phyloP scores from a whole-genome alignment of 2,797 vertebrate genomes.

The Sebastes elongatus region DNA sequence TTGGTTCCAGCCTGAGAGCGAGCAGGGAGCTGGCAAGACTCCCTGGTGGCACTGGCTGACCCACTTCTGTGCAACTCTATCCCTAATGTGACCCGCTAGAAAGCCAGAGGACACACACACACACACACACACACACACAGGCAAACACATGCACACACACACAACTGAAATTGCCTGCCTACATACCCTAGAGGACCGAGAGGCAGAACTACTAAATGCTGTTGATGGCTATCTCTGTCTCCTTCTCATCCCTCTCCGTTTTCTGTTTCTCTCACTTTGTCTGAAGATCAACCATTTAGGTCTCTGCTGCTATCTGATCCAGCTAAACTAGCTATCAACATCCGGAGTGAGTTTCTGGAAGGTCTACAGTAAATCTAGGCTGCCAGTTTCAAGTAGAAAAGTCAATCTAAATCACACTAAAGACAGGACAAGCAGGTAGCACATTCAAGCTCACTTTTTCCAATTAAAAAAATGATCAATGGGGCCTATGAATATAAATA shows the following conservation, averaged over 20 bases:
- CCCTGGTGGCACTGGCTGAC: constrained; percentile 75
- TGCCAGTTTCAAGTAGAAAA: background rate
- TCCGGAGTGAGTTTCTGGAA: constrained; percentile 15
- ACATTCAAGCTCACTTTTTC: background rate
- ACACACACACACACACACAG: background rate
- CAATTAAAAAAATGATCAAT: background rate
- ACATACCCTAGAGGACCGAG: constrained; percentile 38
- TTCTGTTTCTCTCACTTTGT: constrained; percentile 41
- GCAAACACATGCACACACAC: background rate
- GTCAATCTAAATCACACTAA: background rate
- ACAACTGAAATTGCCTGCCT: constrained; percentile 23
- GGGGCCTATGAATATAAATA: background rate
- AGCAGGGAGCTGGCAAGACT: constrained; percentile 65
- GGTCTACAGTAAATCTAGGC: constrained; percentile 1
- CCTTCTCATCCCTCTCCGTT: constrained; percentile 24
- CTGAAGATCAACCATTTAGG: constrained; percentile 43
- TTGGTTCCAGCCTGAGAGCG: constrained; percentile 39
- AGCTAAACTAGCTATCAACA: constrained; percentile 38
- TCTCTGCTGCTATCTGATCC: constrained; percentile 50
- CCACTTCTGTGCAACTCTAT: constrained; percentile 77
- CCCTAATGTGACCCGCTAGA: constrained; percentile 72
- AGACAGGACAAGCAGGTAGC: background rate
- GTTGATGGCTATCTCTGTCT: constrained; percentile 40
- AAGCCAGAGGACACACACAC: constrained; percentile 49
- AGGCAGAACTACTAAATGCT: constrained; percentile 34